These are phyloP conservation scores for Mandrillus leucophaeus DNA, from an alignment of 2,113 vertebrate species.

Conservation along the genomic window DNA sequence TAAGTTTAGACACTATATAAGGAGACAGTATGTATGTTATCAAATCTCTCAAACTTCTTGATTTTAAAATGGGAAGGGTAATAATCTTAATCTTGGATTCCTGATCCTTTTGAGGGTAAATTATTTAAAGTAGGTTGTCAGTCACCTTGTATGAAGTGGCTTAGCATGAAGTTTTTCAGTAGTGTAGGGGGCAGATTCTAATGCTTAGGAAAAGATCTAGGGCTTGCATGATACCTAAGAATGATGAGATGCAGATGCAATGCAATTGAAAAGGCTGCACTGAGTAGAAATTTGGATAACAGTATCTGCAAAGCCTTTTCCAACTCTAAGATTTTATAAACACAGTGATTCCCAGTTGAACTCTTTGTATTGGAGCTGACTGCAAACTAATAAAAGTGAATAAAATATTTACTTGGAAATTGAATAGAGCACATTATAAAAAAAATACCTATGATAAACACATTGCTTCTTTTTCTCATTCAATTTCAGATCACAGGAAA, in stretches of 20 bases:
- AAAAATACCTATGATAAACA: not conserved
- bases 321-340: not conserved
- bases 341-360: not conserved
- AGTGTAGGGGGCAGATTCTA: not conserved
- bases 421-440: not conserved
- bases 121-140: not conserved
- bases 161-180: not conserved
- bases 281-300: not conserved
- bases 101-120: not conserved
- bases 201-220: not conserved
- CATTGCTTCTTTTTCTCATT: not conserved
- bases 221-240: not conserved
- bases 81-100: not conserved
- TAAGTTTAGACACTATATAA: not conserved
- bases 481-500: not conserved
- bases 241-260: not conserved
- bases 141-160: not conserved
- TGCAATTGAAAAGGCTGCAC: not conserved
- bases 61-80: conserved; percentile 1
- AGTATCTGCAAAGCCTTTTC: not conserved
- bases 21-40: not conserved
- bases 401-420: not conserved
- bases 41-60: not conserved
- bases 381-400: not conserved
- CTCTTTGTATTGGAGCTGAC: not conserved